A percentile compares a stretch with the other conserved stretches of the same genome.
These are phyloP conservation scores for Belonocnema kinseyi DNA, from an alignment of 1,140 invertebrate species.

Conservation along the genomic window DNA sequence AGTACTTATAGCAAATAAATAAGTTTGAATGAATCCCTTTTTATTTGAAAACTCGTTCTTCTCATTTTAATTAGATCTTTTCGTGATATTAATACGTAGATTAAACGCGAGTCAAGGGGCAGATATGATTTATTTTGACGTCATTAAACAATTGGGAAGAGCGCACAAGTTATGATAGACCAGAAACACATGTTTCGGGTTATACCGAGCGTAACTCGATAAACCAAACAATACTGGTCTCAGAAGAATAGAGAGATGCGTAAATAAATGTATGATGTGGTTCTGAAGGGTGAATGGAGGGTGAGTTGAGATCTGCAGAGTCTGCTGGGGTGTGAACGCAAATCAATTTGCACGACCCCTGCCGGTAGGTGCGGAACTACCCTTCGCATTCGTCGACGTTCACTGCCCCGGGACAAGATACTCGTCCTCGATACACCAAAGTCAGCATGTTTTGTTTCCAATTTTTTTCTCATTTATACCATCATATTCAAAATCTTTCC, in stretches of 20 bases:
- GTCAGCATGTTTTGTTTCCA: constrained; percentile 1
- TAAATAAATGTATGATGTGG: constrained; percentile 75
- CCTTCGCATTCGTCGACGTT: constrained; percentile 47
- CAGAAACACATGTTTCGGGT: constrained; percentile 69
- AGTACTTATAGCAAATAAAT: no score
- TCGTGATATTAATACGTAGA: background rate
- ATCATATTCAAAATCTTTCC: background rate
- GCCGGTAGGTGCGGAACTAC: constrained; percentile 62
- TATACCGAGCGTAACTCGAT: constrained; percentile 69
- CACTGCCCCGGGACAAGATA: constrained; percentile 71
- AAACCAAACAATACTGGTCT: constrained; percentile 68
- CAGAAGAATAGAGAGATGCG: constrained; percentile 67
- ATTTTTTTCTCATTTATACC: background rate
- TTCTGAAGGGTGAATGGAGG: constrained; percentile 71
- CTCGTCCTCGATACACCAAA: constrained; percentile 37
- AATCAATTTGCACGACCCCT: constrained; percentile 74
- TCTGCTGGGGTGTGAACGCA: constrained; percentile 74
- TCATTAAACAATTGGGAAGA: constrained; percentile 19
- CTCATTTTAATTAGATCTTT: no score
- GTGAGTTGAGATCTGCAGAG: constrained; percentile 50
- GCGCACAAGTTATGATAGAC: constrained; percentile 57
- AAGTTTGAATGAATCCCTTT: background rate
- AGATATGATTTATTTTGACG: constrained; percentile 23
- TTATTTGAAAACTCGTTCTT: background rate
- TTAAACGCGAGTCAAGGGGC: background rate